phyloP scores from a whole-genome alignment of 2,888 invertebrate species.

The Criorhina ranunculi region DNA sequence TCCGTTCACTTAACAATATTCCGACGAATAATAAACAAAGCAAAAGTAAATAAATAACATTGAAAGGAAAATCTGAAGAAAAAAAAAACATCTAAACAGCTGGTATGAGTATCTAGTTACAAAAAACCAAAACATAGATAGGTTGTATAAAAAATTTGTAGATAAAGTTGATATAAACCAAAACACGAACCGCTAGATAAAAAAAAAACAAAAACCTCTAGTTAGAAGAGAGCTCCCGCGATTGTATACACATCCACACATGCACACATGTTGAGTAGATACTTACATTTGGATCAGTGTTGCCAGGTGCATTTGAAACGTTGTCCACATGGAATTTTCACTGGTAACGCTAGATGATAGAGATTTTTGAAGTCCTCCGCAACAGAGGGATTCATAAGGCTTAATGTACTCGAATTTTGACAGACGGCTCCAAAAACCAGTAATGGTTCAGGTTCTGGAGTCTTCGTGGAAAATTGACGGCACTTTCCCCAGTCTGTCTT shows the following conservation, averaged over 20 bases:
- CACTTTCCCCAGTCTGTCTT: no score
- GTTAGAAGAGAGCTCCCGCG: slow-evolving; percentile 6
- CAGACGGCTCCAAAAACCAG: no score
- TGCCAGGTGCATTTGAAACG: slow-evolving; percentile 9
- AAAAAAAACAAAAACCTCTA: not conserved
- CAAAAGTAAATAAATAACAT: slow-evolving; percentile 24
- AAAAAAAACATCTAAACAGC: slow-evolving; percentile 29
- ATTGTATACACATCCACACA: not conserved
- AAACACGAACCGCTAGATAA: slow-evolving; percentile 12
- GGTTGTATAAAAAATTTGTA: not conserved
- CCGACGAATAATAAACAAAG: not conserved
- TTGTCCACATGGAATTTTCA: not conserved
- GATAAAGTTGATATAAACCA: slow-evolving; percentile 17
- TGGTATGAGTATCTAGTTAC: not conserved
- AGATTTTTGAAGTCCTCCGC: no score
- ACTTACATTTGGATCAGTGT: slow-evolving; percentile 2
- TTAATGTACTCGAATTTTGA: no score
- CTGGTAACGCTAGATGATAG: no score
- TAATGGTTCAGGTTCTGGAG: no score
- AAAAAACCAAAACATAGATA: not conserved
- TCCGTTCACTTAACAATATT: not conserved
- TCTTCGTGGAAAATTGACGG: no score
- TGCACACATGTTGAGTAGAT: not conserved
- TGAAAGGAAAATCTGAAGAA: not conserved
- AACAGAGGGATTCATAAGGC: no score